phyloP scores from a whole-genome alignment of 2,113 vertebrate species.

The Sclerurus mexicanus region DNA sequence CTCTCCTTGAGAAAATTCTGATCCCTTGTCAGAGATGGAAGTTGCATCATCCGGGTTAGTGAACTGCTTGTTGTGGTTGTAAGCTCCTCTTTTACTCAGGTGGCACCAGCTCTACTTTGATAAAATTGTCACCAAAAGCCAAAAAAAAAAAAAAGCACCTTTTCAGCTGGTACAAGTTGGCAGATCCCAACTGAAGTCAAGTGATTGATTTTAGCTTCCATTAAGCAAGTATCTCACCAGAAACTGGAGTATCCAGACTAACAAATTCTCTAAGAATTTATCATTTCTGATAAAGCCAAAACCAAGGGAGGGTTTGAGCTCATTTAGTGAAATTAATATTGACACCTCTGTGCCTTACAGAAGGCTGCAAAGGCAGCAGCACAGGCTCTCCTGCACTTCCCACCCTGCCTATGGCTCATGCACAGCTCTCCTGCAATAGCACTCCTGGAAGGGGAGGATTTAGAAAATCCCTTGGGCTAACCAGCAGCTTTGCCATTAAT shows the following conservation, averaged over 20 bases:
- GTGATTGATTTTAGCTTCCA: background rate
- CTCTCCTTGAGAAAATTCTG: background rate
- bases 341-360: background rate
- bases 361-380: background rate
- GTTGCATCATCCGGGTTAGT: background rate
- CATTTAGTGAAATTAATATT: background rate
- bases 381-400: background rate
- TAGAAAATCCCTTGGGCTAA: background rate
- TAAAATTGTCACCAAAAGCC: slow-evolving; percentile 54
- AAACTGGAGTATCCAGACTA: background rate
- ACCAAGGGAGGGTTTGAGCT: background rate
- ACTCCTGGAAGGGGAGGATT: background rate
- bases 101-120: slow-evolving; percentile 39
- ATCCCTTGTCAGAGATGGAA: background rate
- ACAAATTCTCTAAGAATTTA: background rate
- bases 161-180: background rate
- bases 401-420: background rate
- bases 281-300: background rate
- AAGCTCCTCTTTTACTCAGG: slow-evolving; percentile 23
- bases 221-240: background rate
- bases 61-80: background rate
- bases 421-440: fast-evolving
- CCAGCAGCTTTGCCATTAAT: background rate
- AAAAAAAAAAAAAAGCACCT: background rate
- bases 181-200: background rate